Evolutionary conservation across 2,797 vertebrate species (phyloP), one percentile per base, ranked within the genome.

Genomic region (Spinibarbus caldwelli): DNA sequence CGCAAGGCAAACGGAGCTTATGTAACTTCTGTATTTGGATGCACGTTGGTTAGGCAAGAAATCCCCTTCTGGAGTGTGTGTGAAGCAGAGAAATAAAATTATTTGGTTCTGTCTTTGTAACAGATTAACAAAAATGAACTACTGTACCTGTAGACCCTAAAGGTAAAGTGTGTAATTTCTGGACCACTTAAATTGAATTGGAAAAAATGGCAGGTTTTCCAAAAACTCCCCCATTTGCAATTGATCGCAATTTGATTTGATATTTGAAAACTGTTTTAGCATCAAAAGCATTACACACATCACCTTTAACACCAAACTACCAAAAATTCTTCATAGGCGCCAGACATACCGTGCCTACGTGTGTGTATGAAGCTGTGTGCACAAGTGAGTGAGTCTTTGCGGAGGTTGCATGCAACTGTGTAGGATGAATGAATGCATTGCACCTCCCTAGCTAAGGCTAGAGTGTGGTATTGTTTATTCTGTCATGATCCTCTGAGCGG

Each of bases 401-500:
- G 82, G 73, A 75, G 47, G 82, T 82, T 85, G 66, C 26, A 84
- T 75, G 47, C 79, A 49, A 70, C 85, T 78, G 84, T 78, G 88
- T 85, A 79, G 86, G 88, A 84, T 78, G 86, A 88, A 85, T 88
- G 70, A 87, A 87, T 83, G 62, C 86, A 85, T 79, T 78, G 76
- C 77, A 80, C 54, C 80, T 86, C 68, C 78, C 78, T 82, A 72
- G 47, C 62, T 82, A 75, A 67, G 71, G 36, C 72, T 83, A 47
- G 71, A 71, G 81, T 86, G 79, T 77, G 72, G 29, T 79, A 82
- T 81, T 77, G 52, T 81, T 84, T 78, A 80, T 80, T 85, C 84
- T 64, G 52, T 78, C 57, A 59, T 38, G 77, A 83, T 87, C 71
- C 49, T 82, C 68, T 72, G 77, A 86, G 88, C 67, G 49, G 72